phyloP scores from a whole-genome alignment of 2,797 vertebrate genomes.

The Echeneis naucrates region DNA sequence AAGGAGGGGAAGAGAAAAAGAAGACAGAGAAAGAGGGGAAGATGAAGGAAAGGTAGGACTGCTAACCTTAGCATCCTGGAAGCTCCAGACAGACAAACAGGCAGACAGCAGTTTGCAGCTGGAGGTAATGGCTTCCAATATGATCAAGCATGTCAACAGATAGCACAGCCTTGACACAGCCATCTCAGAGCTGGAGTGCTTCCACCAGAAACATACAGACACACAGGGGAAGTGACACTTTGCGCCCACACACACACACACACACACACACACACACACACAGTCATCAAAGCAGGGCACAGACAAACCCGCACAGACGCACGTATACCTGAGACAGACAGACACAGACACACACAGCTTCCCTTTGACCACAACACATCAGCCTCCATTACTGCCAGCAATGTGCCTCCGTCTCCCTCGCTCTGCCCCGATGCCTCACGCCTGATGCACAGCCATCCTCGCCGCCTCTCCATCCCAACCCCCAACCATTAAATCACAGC shows the following conservation, averaged over 20 bases:
- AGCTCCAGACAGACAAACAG: conserved; percentile 71
- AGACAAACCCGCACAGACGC: conserved; percentile 53
- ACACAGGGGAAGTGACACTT: conserved; percentile 47
- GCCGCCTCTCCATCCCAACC: conserved; percentile 63
- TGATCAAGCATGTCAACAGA: conserved; percentile 80
- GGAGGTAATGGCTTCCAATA: conserved; percentile 79
- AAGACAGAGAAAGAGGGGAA: conserved; percentile 23
- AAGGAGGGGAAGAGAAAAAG: conserved; percentile 35
- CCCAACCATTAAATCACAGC: conserved; percentile 68
- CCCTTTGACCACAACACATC: conserved; percentile 81
- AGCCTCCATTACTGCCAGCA: conserved; percentile 79
- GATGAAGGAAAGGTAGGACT: conserved; percentile 47
- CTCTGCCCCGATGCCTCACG: conserved; percentile 67
- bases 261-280: conserved; percentile 39
- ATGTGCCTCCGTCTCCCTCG: conserved; percentile 66
- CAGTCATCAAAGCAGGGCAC: conserved; percentile 24
- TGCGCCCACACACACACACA: conserved; percentile 39
- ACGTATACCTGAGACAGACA: conserved; percentile 65
- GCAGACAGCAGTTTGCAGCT: conserved; percentile 61
- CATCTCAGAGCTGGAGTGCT: conserved; percentile 31
- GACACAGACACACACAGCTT: conserved; percentile 69
- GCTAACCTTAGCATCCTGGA: conserved; percentile 72
- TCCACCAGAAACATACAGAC: conserved; percentile 48
- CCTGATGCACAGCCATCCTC: conserved; percentile 68
- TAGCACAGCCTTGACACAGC: conserved; percentile 69